phyloP scores from a whole-genome alignment of 2,888 invertebrate genomes.

The Cremastinae sp. region DNA sequence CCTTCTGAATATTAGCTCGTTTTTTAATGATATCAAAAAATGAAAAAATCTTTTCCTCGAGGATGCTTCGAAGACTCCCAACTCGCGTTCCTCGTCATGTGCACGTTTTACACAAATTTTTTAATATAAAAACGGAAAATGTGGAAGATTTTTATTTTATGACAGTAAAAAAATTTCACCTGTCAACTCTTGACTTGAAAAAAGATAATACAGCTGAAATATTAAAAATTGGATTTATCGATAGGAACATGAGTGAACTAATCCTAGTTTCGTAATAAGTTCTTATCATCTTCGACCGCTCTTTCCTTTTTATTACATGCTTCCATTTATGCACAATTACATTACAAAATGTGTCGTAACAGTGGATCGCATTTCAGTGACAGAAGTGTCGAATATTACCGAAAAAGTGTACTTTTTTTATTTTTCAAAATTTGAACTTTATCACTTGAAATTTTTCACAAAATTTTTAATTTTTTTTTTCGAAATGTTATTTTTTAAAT shows the following conservation, averaged over 20 bases:
- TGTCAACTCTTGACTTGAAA: background rate
- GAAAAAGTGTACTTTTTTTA: conserved; percentile 17
- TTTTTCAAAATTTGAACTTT: too few species aligned
- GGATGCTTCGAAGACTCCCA: too few species aligned
- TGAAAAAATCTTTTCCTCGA: too few species aligned
- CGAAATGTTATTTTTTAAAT: conserved; percentile 9
- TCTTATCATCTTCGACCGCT: conserved; percentile 60
- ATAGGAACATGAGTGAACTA: conserved; percentile 17
- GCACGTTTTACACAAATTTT: too few species aligned
- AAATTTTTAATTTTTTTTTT: conserved; percentile 5
- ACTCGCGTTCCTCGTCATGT: too few species aligned
- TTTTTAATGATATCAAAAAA: too few species aligned
- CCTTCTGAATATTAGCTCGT: too few species aligned
- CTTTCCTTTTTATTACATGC: conserved; percentile 71
- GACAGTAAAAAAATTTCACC: background rate
- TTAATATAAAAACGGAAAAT: too few species aligned
- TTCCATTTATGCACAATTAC: conserved; percentile 70
- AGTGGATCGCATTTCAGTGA: conserved; percentile 65
- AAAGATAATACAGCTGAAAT: conserved; percentile 33
- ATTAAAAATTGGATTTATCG: conserved; percentile 10
- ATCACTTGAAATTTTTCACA: conserved; percentile 14
- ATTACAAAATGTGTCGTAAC: conserved; percentile 72
- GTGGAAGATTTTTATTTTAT: conserved; percentile 4
- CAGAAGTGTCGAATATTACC: conserved; percentile 21
- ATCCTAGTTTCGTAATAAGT: background rate